Evolutionary conservation across 1,140 invertebrate genomes (phyloP).

Genomic region (Araneus ventricosus): DNA sequence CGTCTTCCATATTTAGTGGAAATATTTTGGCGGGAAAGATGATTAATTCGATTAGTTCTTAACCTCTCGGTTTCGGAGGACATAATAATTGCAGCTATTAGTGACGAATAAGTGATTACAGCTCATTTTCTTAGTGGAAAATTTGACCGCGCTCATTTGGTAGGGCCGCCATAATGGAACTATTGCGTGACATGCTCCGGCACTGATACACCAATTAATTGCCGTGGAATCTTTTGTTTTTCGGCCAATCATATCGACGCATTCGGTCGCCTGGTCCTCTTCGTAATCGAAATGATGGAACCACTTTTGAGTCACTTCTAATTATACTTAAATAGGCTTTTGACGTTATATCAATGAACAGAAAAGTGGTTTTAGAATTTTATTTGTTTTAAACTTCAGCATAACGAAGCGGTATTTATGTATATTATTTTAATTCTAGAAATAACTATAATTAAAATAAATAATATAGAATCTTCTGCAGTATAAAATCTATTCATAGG

Average conservation of each 20-base stretch:
- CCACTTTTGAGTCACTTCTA: too few species aligned
- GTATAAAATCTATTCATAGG: too few species aligned
- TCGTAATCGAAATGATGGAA: neutral
- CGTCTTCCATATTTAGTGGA: conserved; percentile 21
- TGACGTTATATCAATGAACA: too few species aligned
- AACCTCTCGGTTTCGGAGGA: conserved; percentile 47
- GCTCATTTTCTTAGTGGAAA: conserved; percentile 48
- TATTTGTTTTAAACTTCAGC: too few species aligned
- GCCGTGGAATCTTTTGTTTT: conserved; percentile 22
- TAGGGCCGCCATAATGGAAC: neutral
- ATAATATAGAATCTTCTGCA: too few species aligned
- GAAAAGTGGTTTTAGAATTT: too few species aligned
- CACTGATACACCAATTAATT: conserved; percentile 48
- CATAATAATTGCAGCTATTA: conserved; percentile 57
- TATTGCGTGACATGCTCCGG: conserved; percentile 30
- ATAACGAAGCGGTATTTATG: too few species aligned
- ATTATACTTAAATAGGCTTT: too few species aligned
- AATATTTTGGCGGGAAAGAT: conserved; percentile 43
- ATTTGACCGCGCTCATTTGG: conserved; percentile 38
- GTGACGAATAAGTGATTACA: conserved; percentile 56
- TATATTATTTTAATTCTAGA: too few species aligned
- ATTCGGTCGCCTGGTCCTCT: neutral
- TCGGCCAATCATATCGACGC: conserved; percentile 3
- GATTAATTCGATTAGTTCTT: conserved; percentile 67
- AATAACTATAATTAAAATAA: too few species aligned